phyloP scores from a whole-genome alignment of 2,113 vertebrate genomes.

The Lota lota region DNA sequence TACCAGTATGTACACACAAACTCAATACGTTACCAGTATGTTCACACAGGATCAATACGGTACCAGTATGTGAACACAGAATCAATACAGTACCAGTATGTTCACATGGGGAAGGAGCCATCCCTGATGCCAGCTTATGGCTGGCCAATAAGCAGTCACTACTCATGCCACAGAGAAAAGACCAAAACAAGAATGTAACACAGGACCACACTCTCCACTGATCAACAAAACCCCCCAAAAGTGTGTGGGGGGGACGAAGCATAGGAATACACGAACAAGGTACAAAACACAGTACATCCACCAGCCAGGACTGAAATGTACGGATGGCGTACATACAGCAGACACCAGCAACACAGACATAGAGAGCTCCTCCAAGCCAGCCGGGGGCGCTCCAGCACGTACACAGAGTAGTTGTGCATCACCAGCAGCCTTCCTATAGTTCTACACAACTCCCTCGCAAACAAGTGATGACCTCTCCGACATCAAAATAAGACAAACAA shows the following conservation, averaged over 20 bases:
- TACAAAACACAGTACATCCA: slow-evolving; percentile 33
- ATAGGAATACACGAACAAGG: slow-evolving; percentile 27
- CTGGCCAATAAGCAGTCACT: slow-evolving; percentile 23
- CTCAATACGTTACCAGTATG: too few species aligned
- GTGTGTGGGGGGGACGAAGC: slow-evolving; percentile 47
- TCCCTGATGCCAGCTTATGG: slow-evolving; percentile 26
- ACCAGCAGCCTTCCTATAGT: slow-evolving; percentile 8
- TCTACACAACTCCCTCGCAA: slow-evolving; percentile 54
- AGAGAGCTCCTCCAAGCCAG: not conserved
- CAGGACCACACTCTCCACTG: slow-evolving; percentile 49
- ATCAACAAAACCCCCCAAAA: slow-evolving; percentile 29
- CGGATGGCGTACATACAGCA: slow-evolving; percentile 38
- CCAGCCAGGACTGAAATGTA: slow-evolving; percentile 28
- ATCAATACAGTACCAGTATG: not conserved
- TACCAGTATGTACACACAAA: too few species aligned
- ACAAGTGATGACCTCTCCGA: slow-evolving; percentile 59
- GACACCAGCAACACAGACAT: slow-evolving; percentile 48
- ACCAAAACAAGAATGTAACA: slow-evolving; percentile 19
- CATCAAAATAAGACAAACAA: not conserved
- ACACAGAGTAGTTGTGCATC: slow-evolving; percentile 55
- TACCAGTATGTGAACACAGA: slow-evolving; percentile 26
- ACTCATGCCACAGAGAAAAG: slow-evolving; percentile 24
- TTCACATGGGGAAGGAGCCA: slow-evolving; percentile 1
- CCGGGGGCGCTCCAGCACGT: slow-evolving; percentile 1
- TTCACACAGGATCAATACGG: too few species aligned